A percentile compares a stretch with the other conserved stretches of the same genome.
These are phyloP conservation scores for Stegostoma tigrinum DNA, from an alignment of 2,113 vertebrate genomes.

Conservation along the genomic window DNA sequence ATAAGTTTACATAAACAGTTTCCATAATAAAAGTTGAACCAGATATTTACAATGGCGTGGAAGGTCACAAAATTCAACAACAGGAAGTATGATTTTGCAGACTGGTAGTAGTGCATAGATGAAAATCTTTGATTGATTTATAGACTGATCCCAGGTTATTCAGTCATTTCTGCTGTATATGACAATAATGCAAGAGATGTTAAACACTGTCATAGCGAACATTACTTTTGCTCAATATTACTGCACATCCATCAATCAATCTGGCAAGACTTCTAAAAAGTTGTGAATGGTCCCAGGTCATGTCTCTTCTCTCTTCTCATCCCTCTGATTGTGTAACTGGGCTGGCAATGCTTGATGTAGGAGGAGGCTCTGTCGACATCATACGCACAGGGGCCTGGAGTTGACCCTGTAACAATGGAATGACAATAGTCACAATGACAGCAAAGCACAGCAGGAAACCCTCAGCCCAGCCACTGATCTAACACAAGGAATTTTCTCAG, in stretches of 20 bases:
- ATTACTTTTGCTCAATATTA: neutral
- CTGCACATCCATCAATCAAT: neutral
- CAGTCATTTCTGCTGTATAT: neutral
- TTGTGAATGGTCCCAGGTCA: conserved; percentile 18
- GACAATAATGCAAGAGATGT: neutral
- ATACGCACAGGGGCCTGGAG: neutral
- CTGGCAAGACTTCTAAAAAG: neutral
- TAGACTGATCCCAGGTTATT: neutral
- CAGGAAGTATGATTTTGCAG: neutral
- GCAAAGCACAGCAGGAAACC: neutral
- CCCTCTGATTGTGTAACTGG: neutral
- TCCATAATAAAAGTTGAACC: neutral
- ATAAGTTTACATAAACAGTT: neutral
- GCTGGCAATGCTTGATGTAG: neutral
- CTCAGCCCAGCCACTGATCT: neutral
- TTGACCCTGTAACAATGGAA: neutral
- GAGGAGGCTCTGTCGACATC: neutral
- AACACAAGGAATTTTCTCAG: too few species aligned
- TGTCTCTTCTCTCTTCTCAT: neutral
- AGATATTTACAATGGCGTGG: neutral
- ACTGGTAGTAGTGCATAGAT: neutral
- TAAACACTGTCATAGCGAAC: neutral
- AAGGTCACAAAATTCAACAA: neutral
- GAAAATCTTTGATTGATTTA: neutral
- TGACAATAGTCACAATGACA: neutral